phyloP scores from a whole-genome alignment of 2,113 vertebrate genomes.

The Aspidoscelis tigris region DNA sequence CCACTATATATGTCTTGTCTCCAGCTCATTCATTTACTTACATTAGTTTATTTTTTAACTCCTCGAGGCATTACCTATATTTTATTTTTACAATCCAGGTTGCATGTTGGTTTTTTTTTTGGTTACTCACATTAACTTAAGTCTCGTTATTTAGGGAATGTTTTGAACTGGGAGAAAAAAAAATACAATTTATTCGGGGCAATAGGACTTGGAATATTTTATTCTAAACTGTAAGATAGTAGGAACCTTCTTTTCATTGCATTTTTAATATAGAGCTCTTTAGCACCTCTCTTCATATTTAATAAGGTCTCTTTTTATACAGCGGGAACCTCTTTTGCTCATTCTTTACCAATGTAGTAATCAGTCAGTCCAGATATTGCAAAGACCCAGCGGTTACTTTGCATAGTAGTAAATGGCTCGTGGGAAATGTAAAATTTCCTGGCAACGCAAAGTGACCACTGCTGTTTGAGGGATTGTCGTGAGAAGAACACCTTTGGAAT shows the following conservation, averaged over 20 bases:
- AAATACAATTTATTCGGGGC: conserved; percentile 54
- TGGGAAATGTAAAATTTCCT: conserved; percentile 62
- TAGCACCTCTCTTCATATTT: conserved; percentile 67
- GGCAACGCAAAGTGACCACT: conserved; percentile 57
- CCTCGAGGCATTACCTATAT: conserved; percentile 70
- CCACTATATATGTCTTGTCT: conserved; percentile 78
- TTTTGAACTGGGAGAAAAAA: conserved; percentile 58
- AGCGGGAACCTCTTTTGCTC: conserved; percentile 57
- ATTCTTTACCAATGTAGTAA: conserved; percentile 34
- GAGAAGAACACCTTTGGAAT: conserved; percentile 53
- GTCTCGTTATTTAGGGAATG: conserved; percentile 68
- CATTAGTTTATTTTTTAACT: conserved; percentile 53
- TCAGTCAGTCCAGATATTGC: conserved; percentile 51
- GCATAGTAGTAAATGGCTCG: conserved; percentile 62
- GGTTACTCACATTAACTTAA: conserved; percentile 71
- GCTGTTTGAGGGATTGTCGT: conserved; percentile 62
- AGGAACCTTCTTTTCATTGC: conserved; percentile 58
- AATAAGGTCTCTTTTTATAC: conserved; percentile 63
- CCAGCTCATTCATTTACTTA: conserved; percentile 73
- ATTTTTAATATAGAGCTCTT: conserved; percentile 61
- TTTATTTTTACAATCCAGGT: conserved; percentile 64
- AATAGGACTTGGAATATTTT: conserved; percentile 68
- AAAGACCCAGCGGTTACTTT: conserved; percentile 64
- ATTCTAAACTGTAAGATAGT: conserved; percentile 62
- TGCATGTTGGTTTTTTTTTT: conserved; percentile 67